Percentiles rank a stretch among this genome's conserved stretches.
phyloP scores from a whole-genome alignment of 2,797 vertebrate species.

The Gymnopithys bicolor region DNA sequence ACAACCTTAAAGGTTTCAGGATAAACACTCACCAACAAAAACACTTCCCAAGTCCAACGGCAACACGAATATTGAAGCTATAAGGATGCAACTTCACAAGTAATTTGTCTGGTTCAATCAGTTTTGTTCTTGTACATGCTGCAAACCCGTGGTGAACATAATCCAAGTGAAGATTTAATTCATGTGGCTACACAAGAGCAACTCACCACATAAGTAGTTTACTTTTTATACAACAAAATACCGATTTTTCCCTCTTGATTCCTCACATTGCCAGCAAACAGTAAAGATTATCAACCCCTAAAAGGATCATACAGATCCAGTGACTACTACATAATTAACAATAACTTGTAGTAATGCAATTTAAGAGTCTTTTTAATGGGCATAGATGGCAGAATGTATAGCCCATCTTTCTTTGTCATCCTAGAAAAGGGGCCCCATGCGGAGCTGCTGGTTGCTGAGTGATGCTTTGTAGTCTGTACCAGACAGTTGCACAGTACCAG shows the following conservation, averaged over 20 bases:
- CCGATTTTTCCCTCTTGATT: background rate
- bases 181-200: background rate
- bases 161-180: conserved; percentile 17
- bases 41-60: background rate
- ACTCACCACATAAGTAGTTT: background rate
- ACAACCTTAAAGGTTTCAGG: conserved; percentile 17
- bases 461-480: conserved; percentile 86
- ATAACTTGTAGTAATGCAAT: conserved; percentile 80
- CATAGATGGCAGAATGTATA: conserved; percentile 79
- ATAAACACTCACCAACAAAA: conserved; percentile 36
- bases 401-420: conserved; percentile 87
- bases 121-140: background rate
- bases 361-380: conserved; percentile 80
- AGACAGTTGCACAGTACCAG: conserved; percentile 90
- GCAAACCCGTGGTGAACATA: background rate
- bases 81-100: conserved; percentile 22
- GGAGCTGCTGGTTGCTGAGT: conserved; percentile 85
- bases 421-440: conserved; percentile 82
- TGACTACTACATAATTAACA: conserved; percentile 85
- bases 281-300: conserved; percentile 44
- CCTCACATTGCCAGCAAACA: background rate
- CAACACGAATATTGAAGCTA: conserved; percentile 10
- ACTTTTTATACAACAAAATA: conserved; percentile 28
- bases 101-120: background rate
- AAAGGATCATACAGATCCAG: conserved; percentile 76